A percentile compares a stretch with the other conserved stretches of the same genome.
Conservation (phyloP, 2,888 invertebrate genomes). For the Cotesia congregata region DNA sequence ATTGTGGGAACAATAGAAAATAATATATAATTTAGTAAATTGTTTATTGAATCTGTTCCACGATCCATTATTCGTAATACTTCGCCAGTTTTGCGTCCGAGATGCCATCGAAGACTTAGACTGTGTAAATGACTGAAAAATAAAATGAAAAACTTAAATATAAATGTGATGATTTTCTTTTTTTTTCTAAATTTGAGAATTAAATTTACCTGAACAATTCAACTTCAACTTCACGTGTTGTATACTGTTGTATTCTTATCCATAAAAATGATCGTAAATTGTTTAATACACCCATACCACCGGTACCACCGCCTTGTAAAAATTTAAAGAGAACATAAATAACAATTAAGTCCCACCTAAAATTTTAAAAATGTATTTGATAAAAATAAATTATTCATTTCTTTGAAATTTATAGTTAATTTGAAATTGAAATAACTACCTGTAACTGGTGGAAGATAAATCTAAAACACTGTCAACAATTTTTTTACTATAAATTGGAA, state of each 20-base stretch:
- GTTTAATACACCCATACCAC: conserved; percentile 92
- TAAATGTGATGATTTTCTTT: conserved; percentile 14
- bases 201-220: conserved; percentile 59
- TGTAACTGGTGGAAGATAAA: conserved; percentile 54
- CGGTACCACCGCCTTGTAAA: conserved; percentile 94
- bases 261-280: conserved; percentile 93
- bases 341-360: conserved; percentile 90
- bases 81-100: conserved; percentile 96
- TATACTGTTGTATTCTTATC: conserved; percentile 96
- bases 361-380: conserved; percentile 52
- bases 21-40: conserved; percentile 89
- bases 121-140: conserved; percentile 82
- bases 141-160: conserved; percentile 22
- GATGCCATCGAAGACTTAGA: conserved; percentile 94
- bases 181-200: not conserved
- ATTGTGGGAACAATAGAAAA: conserved; percentile 96
- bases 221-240: conserved; percentile 91
- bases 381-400: conserved; percentile 18
- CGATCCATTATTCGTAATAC: conserved; percentile 97
- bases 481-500: conserved; percentile 92
- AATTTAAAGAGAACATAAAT: conserved; percentile 91
- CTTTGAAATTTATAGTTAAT: not conserved
- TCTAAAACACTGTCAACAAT: conserved; percentile 74
- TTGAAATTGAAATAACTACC: conserved; percentile 51
- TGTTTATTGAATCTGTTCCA: conserved; percentile 96